Evolutionary conservation across 1,140 invertebrate species (phyloP), one percentile per base, ranked within the genome.

Genomic region (Rhopalosiphum maidis): DNA sequence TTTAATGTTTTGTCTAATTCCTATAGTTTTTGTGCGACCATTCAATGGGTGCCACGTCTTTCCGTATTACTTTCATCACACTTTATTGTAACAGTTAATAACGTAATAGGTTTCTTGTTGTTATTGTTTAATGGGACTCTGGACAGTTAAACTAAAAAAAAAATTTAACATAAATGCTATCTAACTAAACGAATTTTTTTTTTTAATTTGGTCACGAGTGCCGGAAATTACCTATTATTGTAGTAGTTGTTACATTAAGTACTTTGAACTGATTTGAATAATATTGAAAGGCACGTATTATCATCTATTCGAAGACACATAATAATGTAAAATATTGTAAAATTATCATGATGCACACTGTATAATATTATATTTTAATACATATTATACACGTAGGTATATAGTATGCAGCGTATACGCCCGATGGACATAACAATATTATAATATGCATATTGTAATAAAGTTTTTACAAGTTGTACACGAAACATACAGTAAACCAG

Each of bases 401-500:
- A n/a, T 68, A 18, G 60, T 68, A 18, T 68, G 60, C 60, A n/a
- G 60, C 60, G 15, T 68, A n/a, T 77, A 77, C 60, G 60, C 60
- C 60, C 60, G 60, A 77, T 77, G 60, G 60, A n/a, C 60, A 77
- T 77, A 77, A 68, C 18, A n/a, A 77, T 77, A 77, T 77, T 77
- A 77, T 77, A 77, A 77, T n/a, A 21, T 77, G 60, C 15, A 77
- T 77, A 77, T n/a, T 77, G 60, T 77, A 77, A 77, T 77, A 77
- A 77, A 77, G 60, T 77, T 77, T 77, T 77, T 77, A 77, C 30
- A 68, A 68, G 60, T 68, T 15, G 30, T 30, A 68, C 60, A 77
- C 15, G 60, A 77, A 77, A 35, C 60, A 77, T n/a, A 77, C n/a
- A n/a, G 60, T 77, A 77, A 77, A 77, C 60, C 60, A 77, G 60